phyloP scores from a whole-genome alignment of 2,888 invertebrate genomes.

The Chaitophorus viminalis region DNA sequence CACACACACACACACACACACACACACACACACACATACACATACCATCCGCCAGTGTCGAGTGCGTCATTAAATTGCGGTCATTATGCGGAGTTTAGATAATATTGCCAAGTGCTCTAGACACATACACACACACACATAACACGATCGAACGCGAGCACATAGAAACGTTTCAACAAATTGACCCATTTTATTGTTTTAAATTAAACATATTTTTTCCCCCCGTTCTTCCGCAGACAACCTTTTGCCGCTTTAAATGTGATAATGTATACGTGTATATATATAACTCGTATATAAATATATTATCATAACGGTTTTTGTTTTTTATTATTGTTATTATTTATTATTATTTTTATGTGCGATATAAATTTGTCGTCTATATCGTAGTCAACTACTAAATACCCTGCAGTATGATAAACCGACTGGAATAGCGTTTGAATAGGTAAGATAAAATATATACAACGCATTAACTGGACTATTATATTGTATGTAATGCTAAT shows the following conservation, averaged over 20 bases:
- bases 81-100: conserved; percentile 30
- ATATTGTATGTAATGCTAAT: no score
- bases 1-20: background rate
- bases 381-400: no score
- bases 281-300: no score
- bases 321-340: background rate
- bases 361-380: background rate
- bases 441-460: background rate
- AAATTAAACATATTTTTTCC: conserved; percentile 21
- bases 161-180: conserved; percentile 1
- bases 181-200: conserved; percentile 47
- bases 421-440: background rate
- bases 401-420: no score
- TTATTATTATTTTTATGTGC: conserved; percentile 2
- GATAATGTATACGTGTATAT: no score
- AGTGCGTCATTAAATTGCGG: conserved; percentile 44
- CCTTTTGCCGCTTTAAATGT: background rate
- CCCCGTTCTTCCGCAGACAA: background rate
- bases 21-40: background rate
- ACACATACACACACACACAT: background rate
- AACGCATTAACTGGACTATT: background rate
- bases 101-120: conserved; percentile 36
- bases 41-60: background rate
- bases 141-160: background rate
- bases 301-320: conserved; percentile 2